Conservation (phyloP, 2,113 vertebrate genomes). For the Gallinago jamesoni region DNA sequence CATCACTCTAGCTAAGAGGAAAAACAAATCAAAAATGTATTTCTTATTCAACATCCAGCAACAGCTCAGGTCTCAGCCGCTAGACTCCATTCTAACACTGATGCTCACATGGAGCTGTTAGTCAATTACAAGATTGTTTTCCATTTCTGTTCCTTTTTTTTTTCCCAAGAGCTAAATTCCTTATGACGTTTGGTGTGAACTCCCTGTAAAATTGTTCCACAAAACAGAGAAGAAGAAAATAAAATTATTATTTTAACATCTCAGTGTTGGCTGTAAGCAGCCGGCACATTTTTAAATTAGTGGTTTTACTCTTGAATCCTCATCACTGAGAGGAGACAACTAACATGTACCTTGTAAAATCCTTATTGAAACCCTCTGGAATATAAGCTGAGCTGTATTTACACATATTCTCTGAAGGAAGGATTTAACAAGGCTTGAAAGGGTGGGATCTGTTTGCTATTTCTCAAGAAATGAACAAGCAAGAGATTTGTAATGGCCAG, state of each 20-base stretch:
- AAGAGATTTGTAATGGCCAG: not conserved
- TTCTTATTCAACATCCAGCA: constrained; percentile 44
- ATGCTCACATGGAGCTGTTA: not conserved
- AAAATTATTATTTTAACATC: not conserved
- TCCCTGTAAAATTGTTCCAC: not conserved
- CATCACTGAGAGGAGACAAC: not conserved
- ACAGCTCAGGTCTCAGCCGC: not conserved
- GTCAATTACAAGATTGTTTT: not conserved
- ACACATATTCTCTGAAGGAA: not conserved
- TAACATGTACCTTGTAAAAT: not conserved
- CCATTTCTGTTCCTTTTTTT: not conserved
- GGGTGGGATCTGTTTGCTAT: not conserved
- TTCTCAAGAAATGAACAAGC: not conserved
- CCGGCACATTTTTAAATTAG: not conserved
- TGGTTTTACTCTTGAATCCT: not conserved
- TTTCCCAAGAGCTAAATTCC: not conserved
- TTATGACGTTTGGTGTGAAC: not conserved
- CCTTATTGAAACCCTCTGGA: not conserved
- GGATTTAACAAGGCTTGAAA: not conserved
- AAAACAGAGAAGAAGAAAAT: not conserved
- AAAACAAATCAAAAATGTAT: constrained; percentile 19
- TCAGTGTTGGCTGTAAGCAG: not conserved
- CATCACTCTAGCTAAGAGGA: not conserved
- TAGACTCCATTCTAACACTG: not conserved
- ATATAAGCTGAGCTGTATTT: not conserved